Conservation (phyloP, 2,888 invertebrate species). For the Pristionchus exspectatus region DNA sequence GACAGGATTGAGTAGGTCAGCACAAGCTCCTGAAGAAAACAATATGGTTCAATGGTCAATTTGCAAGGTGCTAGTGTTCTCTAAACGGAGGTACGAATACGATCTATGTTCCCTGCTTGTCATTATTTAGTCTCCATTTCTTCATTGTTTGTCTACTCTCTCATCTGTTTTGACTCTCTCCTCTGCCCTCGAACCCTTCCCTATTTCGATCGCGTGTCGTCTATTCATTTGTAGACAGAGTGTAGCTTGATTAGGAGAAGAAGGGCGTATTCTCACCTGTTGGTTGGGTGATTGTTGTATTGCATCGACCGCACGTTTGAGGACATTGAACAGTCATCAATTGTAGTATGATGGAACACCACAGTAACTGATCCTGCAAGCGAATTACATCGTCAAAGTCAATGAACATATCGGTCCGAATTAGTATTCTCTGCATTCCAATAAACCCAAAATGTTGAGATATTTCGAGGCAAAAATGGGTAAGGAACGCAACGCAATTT, state of each 20-base stretch:
- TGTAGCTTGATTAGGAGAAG: neutral
- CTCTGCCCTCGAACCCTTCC: neutral
- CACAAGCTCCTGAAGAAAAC: neutral
- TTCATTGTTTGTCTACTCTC: conserved; percentile 30
- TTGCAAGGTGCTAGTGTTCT: neutral
- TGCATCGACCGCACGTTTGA: conserved; percentile 39
- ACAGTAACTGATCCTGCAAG: conserved; percentile 3
- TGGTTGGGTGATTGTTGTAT: conserved; percentile 7
- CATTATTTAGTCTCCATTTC: neutral
- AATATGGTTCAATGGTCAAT: neutral
- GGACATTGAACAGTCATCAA: conserved; percentile 53
- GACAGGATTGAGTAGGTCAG: conserved; percentile 14
- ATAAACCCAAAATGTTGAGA: too few species aligned
- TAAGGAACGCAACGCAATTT: too few species aligned
- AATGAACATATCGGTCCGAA: neutral
- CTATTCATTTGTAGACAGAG: neutral
- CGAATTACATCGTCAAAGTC: neutral
- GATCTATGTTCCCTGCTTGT: conserved; percentile 6
- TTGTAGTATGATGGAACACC: conserved; percentile 30
- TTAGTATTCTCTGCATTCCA: too few species aligned
- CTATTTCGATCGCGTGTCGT: neutral
- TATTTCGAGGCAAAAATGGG: too few species aligned
- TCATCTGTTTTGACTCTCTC: neutral
- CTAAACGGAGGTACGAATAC: neutral
- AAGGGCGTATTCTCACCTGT: neutral